Conservation (phyloP, 2,797 vertebrate species). For the Rhinogobio ventralis region DNA sequence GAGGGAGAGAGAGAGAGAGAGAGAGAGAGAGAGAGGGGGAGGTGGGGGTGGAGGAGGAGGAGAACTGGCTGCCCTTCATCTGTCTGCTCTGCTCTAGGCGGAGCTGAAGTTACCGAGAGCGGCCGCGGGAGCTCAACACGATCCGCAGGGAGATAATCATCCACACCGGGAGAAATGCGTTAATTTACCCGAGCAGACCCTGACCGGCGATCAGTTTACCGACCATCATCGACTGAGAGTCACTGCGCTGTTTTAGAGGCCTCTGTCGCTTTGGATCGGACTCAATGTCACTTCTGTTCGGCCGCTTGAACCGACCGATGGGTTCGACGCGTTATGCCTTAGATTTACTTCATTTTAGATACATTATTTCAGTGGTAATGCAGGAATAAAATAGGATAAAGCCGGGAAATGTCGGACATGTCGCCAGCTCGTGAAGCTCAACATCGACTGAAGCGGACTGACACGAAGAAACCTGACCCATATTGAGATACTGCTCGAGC, state of each 20-base stretch:
- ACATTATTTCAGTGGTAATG: not conserved
- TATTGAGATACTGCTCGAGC: constrained; percentile 17
- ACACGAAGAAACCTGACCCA: constrained; percentile 35
- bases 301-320: constrained; percentile 15
- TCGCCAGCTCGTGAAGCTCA: constrained; percentile 48
- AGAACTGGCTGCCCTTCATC: constrained; percentile 43
- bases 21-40: not conserved
- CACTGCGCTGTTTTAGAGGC: constrained; percentile 27
- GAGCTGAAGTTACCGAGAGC: constrained; percentile 57
- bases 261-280: constrained; percentile 2
- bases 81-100: constrained; percentile 56
- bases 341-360: not conserved
- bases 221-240: not conserved
- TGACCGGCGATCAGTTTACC: constrained; percentile 4
- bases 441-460: constrained; percentile 45
- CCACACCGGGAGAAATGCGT: constrained; percentile 19
- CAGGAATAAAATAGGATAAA: not conserved
- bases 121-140: constrained; percentile 33
- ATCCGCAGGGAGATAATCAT: constrained; percentile 8
- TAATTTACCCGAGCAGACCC: constrained; percentile 5
- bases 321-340: constrained; percentile 13
- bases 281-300: constrained; percentile 28
- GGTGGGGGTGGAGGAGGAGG: not conserved
- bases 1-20: not conserved
- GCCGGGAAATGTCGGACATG: constrained; percentile 32